Conservation (phyloP, 1,140 invertebrate genomes). For the Ceratoteleas bidentatus region DNA sequence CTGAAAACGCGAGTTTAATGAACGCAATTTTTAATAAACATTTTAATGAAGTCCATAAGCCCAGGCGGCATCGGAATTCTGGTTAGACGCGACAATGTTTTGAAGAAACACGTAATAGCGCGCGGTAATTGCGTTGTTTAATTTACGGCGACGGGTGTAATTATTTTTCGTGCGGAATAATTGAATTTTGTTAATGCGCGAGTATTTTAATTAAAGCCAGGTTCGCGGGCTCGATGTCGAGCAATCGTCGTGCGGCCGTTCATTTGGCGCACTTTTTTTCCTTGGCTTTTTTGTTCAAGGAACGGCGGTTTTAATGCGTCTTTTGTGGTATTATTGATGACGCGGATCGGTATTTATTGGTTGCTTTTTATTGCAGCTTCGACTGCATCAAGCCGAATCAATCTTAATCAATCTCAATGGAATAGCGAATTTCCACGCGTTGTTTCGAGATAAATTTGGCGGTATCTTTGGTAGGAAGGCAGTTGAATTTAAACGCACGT, state of each 20-base stretch:
- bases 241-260: constrained; percentile 23
- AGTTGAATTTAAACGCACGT: no score
- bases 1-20: constrained; percentile 26
- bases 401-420: no score
- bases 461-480: no score
- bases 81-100: constrained; percentile 57
- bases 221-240: constrained; percentile 23
- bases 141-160: constrained; percentile 57
- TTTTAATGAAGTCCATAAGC: constrained; percentile 53
- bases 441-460: no score
- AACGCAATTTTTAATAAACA: constrained; percentile 52
- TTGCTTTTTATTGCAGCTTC: background rate
- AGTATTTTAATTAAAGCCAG: constrained; percentile 62
- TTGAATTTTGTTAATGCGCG: constrained; percentile 63
- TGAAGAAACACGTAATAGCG: constrained; percentile 60
- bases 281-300: constrained; percentile 14
- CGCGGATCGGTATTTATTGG: background rate
- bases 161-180: constrained; percentile 61
- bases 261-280: constrained; percentile 48
- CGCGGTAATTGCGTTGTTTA: constrained; percentile 63
- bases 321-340: no score
- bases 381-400: no score
- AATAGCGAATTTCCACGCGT: no score
- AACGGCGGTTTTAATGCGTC: background rate
- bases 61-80: constrained; percentile 43